Conservation (phyloP, 2,113 vertebrate species). For the Crotalus helleri region DNA sequence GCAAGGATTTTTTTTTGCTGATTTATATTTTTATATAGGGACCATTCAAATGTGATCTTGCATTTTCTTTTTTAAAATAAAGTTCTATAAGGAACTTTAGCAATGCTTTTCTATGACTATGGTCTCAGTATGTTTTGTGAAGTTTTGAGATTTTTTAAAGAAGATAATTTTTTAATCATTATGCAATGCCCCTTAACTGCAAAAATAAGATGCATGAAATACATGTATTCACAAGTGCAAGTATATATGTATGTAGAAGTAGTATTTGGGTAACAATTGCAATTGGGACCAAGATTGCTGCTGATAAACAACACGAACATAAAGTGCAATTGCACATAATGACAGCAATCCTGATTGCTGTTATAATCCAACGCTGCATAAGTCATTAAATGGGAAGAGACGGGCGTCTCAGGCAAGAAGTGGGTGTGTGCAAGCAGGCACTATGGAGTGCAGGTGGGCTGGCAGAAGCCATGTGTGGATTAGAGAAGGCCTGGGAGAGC, state of each 20-base stretch:
- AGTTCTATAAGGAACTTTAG: neutral
- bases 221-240: too few species aligned
- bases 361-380: neutral
- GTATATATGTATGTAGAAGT: neutral
- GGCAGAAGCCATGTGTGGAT: neutral
- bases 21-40: neutral
- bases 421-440: neutral
- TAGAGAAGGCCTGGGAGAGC: neutral
- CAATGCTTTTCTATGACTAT: neutral
- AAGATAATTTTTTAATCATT: conserved; percentile 8
- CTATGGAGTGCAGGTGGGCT: neutral
- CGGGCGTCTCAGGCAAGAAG: neutral
- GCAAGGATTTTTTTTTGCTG: neutral
- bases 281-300: neutral
- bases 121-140: neutral
- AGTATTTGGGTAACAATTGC: neutral
- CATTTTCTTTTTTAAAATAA: neutral
- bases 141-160: rapidly evolving
- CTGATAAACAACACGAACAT: neutral
- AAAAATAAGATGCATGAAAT: conserved; percentile 5
- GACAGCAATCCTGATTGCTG: neutral
- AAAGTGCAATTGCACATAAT: neutral
- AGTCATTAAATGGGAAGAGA: neutral
- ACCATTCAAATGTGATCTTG: neutral
- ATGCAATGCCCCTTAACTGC: conserved; percentile 34